A percentile compares a stretch with the other conserved stretches of the same genome.
phyloP scores from a whole-genome alignment of 2,113 vertebrate genomes.

The Calyptomena viridis region DNA sequence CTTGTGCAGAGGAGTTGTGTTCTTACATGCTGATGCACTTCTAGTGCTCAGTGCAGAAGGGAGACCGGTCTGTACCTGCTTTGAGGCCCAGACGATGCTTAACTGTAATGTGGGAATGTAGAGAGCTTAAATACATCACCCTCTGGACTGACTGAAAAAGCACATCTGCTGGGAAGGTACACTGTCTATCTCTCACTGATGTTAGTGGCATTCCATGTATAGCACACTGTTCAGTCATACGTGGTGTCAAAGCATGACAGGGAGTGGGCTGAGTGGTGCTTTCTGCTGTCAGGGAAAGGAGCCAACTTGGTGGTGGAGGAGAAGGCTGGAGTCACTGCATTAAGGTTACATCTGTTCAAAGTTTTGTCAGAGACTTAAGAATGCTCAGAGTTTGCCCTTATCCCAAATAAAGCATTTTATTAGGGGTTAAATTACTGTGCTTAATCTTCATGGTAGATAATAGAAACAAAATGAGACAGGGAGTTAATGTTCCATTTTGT shows the following conservation, averaged over 20 bases:
- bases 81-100: accelerated
- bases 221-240: background rate
- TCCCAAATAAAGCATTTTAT: background rate
- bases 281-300: background rate
- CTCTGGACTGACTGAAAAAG: background rate
- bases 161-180: background rate
- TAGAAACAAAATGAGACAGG: background rate
- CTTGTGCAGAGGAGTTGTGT: background rate
- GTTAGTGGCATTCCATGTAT: background rate
- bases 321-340: background rate
- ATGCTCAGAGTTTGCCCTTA: background rate
- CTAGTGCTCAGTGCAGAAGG: background rate
- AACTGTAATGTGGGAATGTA: accelerated
- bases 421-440: background rate
- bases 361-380: background rate
- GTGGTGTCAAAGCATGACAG: background rate
- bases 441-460: background rate
- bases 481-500: background rate
- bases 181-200: background rate
- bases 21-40: background rate
- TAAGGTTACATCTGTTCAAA: background rate
- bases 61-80: background rate
- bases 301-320: background rate
- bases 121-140: background rate
- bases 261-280: background rate